A percentile compares a stretch with the other conserved stretches of the same genome.
Conservation (phyloP, 2,797 vertebrate species). For the Intellagama lesueurii region DNA sequence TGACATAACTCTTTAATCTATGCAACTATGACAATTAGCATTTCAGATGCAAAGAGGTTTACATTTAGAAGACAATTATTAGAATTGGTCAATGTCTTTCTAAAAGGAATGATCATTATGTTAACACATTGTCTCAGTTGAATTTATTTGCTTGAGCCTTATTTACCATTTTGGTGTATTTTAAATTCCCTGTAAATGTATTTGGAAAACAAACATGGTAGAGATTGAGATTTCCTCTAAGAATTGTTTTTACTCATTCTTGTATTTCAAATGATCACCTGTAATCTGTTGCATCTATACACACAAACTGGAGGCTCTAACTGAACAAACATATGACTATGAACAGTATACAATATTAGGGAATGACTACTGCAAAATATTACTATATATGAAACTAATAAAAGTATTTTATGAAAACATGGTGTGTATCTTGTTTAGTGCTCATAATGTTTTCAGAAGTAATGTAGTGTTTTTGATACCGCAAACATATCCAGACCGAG, state of each 20-base stretch:
- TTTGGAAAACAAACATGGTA: background rate
- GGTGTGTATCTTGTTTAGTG: conserved; percentile 49
- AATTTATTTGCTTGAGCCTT: conserved; percentile 42
- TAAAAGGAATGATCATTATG: conserved; percentile 70
- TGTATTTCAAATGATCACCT: conserved; percentile 44
- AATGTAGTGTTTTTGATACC: background rate
- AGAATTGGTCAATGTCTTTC: conserved; percentile 45
- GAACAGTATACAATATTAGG: conserved; percentile 78
- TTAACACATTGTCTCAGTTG: conserved; percentile 35
- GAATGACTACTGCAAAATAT: conserved; percentile 73
- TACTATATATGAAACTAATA: conserved; percentile 74
- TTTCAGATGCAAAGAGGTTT: conserved; percentile 78
- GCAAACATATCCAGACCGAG: background rate
- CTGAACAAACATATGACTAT: conserved; percentile 63
- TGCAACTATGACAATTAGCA: conserved; percentile 73
- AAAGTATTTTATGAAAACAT: conserved; percentile 75
- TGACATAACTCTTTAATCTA: conserved; percentile 75
- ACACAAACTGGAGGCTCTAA: conserved; percentile 59
- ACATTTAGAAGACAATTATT: conserved; percentile 62
- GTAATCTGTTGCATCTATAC: conserved; percentile 67
- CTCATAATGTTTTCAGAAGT: background rate
- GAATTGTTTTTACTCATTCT: background rate
- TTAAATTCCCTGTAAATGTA: conserved; percentile 9
- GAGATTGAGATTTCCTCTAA: conserved; percentile 5
- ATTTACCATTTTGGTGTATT: conserved; percentile 5